phyloP scores from a whole-genome alignment of 1,140 invertebrate genomes.

The Acyrthosiphon pisum region DNA sequence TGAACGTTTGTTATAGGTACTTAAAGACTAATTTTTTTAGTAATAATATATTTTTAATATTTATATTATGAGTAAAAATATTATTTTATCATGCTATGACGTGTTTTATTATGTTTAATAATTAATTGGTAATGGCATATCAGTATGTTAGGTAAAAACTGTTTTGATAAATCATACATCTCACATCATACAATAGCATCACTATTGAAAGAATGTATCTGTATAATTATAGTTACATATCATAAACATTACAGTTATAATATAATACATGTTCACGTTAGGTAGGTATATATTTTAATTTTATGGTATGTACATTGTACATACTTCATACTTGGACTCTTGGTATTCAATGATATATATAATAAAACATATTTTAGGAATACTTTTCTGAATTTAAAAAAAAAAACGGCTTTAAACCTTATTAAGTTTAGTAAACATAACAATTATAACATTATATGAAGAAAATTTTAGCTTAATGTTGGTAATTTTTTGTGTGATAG shows the following conservation, averaged over 20 bases:
- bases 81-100: not conserved
- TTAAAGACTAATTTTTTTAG: not conserved
- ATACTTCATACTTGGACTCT: not conserved
- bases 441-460: not conserved
- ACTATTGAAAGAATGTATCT: not conserved
- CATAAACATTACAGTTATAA: no score
- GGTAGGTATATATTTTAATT: no score
- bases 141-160: not conserved
- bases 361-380: not conserved
- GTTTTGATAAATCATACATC: not conserved
- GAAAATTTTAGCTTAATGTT: not conserved
- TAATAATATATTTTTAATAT: not conserved
- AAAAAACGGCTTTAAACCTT: no score
- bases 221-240: not conserved
- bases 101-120: not conserved
- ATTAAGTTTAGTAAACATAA: no score
- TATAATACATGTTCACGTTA: not conserved
- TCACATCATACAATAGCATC: not conserved
- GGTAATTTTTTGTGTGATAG: not conserved
- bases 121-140: not conserved
- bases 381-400: not conserved
- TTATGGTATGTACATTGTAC: not conserved
- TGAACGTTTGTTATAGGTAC: not conserved
- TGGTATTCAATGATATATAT: not conserved
- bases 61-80: not conserved